phyloP scores from a whole-genome alignment of 2,797 vertebrate genomes.

The Octomys mimax region DNA sequence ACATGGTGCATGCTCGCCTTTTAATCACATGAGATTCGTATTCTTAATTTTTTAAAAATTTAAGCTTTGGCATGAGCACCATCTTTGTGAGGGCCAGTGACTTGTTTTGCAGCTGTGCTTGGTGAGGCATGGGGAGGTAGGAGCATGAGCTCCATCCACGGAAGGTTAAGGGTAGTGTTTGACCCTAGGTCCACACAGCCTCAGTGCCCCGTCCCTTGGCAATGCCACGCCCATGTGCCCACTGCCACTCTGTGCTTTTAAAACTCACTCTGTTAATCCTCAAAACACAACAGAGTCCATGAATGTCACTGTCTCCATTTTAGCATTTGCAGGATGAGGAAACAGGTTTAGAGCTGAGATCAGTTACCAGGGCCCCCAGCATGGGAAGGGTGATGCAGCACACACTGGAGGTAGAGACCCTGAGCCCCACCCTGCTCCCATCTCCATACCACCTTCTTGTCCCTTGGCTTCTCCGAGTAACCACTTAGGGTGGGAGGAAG shows the following conservation, averaged over 20 bases:
- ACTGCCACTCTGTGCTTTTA: not conserved
- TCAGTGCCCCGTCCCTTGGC: rapidly evolving
- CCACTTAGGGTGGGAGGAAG: not conserved
- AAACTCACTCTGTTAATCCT: not conserved
- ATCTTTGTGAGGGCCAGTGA: not conserved
- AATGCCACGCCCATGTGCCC: not conserved
- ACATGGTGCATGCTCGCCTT: not conserved
- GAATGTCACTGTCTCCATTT: not conserved
- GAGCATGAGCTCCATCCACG: not conserved
- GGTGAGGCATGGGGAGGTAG: not conserved
- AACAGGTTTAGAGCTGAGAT: not conserved
- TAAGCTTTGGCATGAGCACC: not conserved
- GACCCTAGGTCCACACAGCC: not conserved
- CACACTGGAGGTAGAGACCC: not conserved
- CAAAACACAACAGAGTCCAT: not conserved
- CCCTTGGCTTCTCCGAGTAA: not conserved
- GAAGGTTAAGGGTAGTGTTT: not conserved
- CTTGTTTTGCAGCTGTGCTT: not conserved
- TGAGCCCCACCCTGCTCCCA: not conserved
- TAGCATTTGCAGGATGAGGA: not conserved
- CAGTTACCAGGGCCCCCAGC: not conserved
- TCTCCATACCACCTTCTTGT: not conserved
- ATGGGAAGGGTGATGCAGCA: not conserved
- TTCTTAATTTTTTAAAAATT: not conserved
- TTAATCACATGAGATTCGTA: not conserved